phyloP scores from a whole-genome alignment of 2,797 vertebrate genomes.

The Synanceia verrucosa region DNA sequence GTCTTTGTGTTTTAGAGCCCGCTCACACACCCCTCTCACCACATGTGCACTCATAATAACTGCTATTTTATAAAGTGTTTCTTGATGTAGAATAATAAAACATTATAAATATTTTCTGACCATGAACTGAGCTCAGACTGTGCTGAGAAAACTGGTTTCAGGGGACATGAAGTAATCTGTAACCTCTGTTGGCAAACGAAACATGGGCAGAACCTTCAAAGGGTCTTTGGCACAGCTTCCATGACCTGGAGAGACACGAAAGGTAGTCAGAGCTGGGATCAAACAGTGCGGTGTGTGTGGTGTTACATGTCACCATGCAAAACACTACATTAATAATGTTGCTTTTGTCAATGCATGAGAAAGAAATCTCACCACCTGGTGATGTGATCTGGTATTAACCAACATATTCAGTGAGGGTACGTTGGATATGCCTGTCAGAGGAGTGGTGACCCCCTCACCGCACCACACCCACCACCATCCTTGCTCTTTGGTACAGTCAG shows the following conservation, averaged over 20 bases:
- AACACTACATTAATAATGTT: not conserved
- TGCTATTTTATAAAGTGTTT: conserved; percentile 58
- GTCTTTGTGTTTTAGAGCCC: conserved; percentile 45
- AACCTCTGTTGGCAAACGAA: not conserved
- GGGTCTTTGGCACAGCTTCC: not conserved
- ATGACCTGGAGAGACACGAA: not conserved
- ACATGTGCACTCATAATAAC: conserved; percentile 29
- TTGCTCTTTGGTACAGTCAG: conserved; percentile 64
- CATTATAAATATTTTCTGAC: conserved; percentile 32
- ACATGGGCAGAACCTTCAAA: not conserved
- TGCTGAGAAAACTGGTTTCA: conserved; percentile 20
- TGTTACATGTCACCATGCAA: not conserved
- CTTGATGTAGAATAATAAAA: conserved; percentile 56
- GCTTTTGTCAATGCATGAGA: not conserved
- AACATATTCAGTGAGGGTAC: not conserved
- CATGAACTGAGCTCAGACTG: conserved; percentile 23
- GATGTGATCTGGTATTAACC: not conserved
- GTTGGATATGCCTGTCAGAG: conserved; percentile 15
- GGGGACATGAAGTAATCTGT: conserved; percentile 23
- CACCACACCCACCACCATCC: conserved; percentile 42
- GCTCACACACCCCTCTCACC: conserved; percentile 18
- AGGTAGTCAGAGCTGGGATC: not conserved
- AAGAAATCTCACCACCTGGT: conserved; percentile 8
- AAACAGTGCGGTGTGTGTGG: not conserved
- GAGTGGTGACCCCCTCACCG: conserved; percentile 8